These are phyloP conservation scores for Ataeniobius toweri DNA, from an alignment of 2,797 vertebrate species.

Conservation along the genomic window DNA sequence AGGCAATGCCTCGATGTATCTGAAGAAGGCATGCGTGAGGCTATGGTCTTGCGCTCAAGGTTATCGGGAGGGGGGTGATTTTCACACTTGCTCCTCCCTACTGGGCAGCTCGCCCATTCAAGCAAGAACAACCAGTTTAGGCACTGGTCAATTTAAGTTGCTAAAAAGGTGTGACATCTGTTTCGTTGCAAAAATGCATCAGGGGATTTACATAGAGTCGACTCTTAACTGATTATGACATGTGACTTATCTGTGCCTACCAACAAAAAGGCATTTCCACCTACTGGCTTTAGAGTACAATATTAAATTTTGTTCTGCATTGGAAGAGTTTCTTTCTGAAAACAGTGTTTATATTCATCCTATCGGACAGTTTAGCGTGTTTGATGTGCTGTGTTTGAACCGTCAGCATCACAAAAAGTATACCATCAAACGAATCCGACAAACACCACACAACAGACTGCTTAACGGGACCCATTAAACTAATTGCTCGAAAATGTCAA, in stretches of 20 bases:
- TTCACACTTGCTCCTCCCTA: no score
- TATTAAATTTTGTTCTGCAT: background rate
- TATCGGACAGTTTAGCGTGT: constrained; percentile 10
- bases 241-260: background rate
- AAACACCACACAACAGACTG: constrained; percentile 31
- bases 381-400: constrained; percentile 1
- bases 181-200: background rate
- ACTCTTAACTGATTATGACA: background rate
- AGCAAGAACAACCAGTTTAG: no score
- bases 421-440: constrained; percentile 4
- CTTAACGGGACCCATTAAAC: constrained; percentile 41
- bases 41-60: no score
- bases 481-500: constrained; percentile 47
- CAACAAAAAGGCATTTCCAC: background rate
- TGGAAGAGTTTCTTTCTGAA: background rate
- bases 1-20: no score
- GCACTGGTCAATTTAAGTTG: no score
- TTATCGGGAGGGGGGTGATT: no score
- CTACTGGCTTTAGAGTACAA: no score
- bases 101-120: no score
- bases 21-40: no score
- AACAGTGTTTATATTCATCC: background rate
- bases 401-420: constrained; percentile 14
- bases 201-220: constrained; percentile 4
- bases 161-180: no score